Conservation (phyloP, 2,113 vertebrate species). For the Pomatostomus ruficeps region DNA sequence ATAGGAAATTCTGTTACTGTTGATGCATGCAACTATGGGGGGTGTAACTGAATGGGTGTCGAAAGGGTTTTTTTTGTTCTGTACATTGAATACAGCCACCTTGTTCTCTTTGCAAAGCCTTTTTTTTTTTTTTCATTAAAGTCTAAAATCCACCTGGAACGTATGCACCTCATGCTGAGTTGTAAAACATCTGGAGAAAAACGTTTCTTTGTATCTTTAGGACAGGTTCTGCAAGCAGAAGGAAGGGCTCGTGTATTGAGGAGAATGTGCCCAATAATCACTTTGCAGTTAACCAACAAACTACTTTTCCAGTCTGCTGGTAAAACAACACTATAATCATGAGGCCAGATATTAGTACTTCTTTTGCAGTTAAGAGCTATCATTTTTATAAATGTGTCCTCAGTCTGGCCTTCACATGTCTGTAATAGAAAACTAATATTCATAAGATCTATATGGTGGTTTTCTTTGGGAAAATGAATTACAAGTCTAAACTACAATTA, state of each 20-base stretch:
- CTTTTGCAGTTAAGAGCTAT: not conserved
- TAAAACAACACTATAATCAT: not conserved
- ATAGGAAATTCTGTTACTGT: rapidly evolving
- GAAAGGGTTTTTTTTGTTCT: not conserved
- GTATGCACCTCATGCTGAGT: not conserved
- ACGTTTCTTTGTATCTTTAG: not conserved
- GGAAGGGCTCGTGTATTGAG: not conserved
- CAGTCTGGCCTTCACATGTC: not conserved
- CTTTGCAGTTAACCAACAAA: not conserved
- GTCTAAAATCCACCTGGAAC: not conserved
- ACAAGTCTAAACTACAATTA: not conserved
- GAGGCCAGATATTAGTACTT: not conserved
- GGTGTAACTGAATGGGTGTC: not conserved
- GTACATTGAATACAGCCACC: not conserved
- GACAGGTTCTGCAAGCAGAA: not conserved
- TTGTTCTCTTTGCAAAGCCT: not conserved
- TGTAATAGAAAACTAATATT: not conserved
- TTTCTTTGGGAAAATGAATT: not conserved
- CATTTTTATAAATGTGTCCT: not conserved
- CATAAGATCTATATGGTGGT: not conserved
- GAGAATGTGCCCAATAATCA: not conserved
- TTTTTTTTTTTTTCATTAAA: not conserved
- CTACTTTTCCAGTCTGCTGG: not conserved
- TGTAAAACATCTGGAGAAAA: not conserved
- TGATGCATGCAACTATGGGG: not conserved